A percentile compares a stretch with the other conserved stretches of the same genome.
Conservation (phyloP, 2,113 vertebrate species). For the Eulemur rufifrons region DNA sequence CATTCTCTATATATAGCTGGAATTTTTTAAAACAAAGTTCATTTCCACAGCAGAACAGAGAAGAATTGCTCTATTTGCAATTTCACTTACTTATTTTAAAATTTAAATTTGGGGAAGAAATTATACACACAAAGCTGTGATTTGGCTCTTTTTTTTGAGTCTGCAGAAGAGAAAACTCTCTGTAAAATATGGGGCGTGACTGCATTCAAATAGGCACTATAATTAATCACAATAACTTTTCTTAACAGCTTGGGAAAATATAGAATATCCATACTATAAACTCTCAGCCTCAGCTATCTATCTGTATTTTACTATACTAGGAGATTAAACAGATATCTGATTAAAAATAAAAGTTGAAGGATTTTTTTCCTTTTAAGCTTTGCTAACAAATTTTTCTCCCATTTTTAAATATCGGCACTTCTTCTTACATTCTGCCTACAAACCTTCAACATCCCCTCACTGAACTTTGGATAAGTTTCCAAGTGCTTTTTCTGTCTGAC, state of each 20-base stretch:
- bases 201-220: background rate
- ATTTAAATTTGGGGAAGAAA: constrained; percentile 40
- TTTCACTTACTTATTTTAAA: constrained; percentile 54
- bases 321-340: background rate
- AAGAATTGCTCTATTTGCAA: constrained; percentile 37
- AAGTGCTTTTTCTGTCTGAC: background rate
- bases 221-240: background rate
- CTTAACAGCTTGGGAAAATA: background rate
- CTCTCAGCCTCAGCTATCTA: background rate
- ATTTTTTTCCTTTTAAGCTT: background rate
- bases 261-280: background rate
- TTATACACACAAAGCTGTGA: constrained; percentile 10
- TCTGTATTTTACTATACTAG: background rate
- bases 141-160: background rate
- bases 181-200: background rate
- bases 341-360: background rate
- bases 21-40: constrained; percentile 34
- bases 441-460: background rate
- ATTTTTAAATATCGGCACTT: background rate
- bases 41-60: background rate
- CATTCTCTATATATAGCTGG: background rate
- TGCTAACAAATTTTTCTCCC: background rate
- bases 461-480: background rate
- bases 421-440: background rate
- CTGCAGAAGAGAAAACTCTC: background rate